These are phyloP conservation scores for Sinonovacula constricta DNA, from an alignment of 1,140 invertebrate genomes.

Conservation along the genomic window DNA sequence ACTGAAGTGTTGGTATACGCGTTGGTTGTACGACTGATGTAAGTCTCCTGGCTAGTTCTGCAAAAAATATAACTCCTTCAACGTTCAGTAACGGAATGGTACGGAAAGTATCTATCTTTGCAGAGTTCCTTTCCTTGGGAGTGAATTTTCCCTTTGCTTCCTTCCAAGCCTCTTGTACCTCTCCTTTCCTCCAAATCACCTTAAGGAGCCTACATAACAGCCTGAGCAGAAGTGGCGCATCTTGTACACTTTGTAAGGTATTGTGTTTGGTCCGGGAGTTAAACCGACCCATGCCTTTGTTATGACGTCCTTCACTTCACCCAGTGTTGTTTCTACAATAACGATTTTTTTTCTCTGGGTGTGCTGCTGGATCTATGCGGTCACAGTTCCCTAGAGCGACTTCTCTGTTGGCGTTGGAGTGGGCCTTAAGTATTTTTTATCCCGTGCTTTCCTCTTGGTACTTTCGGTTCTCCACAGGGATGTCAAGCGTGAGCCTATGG, in stretches of 20 bases:
- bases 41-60: neutral
- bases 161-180: neutral
- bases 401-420: no score
- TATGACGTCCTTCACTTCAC: constrained; percentile 13
- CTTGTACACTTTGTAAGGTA: constrained; percentile 23
- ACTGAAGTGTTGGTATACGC: constrained; percentile 32
- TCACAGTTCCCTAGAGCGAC: no score
- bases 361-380: no score
- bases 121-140: constrained; percentile 13
- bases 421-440: no score
- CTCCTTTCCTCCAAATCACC: constrained; percentile 19
- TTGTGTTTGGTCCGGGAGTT: constrained; percentile 18
- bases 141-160: neutral
- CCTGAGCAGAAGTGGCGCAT: neutral
- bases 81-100: constrained; percentile 19
- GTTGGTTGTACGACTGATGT: constrained; percentile 29
- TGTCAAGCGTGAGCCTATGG: no score
- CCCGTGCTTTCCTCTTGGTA: no score
- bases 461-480: no score
- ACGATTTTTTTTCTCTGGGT: no score
- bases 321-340: constrained; percentile 1
- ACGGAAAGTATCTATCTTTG: neutral
- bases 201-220: constrained; percentile 7
- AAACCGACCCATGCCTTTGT: constrained; percentile 7
- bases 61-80: neutral